Percentiles rank a stretch among this genome's conserved stretches.
Evolutionary conservation across 2,113 vertebrate genomes (phyloP).

Genomic region (Conger conger): DNA sequence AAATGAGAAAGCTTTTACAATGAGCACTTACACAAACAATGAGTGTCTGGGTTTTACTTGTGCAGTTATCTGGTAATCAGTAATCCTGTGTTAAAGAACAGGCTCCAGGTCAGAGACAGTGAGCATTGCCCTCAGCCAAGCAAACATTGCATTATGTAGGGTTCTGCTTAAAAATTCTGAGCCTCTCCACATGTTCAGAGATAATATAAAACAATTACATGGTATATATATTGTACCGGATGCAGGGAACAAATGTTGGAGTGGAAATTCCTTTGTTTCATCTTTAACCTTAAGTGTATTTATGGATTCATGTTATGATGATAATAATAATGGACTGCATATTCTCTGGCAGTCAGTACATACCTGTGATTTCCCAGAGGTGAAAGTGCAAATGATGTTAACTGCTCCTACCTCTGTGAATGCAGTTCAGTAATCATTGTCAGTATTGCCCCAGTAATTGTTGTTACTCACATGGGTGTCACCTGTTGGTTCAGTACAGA

Average conservation of each 20-base stretch:
- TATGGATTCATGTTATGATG: background rate
- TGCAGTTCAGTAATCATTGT: background rate
- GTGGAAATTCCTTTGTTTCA: background rate
- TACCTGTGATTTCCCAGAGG: too few relatives aligned
- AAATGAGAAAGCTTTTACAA: too few relatives aligned
- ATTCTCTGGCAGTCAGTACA: too few relatives aligned
- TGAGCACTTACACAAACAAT: too few relatives aligned
- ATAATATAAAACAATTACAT: too few relatives aligned
- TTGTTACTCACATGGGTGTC: background rate
- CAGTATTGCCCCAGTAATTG: background rate
- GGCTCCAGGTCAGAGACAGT: background rate
- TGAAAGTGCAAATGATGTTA: background rate
- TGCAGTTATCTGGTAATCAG: too few relatives aligned
- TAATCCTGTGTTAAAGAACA: too few relatives aligned
- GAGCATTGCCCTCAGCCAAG: background rate
- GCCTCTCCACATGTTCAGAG: too few relatives aligned
- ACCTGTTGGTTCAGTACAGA: slow-evolving; percentile 68
- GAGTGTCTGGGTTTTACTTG: too few relatives aligned
- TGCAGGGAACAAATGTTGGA: background rate
- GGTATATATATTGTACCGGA: background rate
- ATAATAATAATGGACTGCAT: background rate
- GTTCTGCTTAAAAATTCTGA: too few relatives aligned
- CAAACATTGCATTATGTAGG: background rate
- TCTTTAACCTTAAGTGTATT: background rate
- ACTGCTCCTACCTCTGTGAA: background rate